Evolutionary conservation across 1,140 invertebrate species (phyloP).

Genomic region (Bombus balteatus): DNA sequence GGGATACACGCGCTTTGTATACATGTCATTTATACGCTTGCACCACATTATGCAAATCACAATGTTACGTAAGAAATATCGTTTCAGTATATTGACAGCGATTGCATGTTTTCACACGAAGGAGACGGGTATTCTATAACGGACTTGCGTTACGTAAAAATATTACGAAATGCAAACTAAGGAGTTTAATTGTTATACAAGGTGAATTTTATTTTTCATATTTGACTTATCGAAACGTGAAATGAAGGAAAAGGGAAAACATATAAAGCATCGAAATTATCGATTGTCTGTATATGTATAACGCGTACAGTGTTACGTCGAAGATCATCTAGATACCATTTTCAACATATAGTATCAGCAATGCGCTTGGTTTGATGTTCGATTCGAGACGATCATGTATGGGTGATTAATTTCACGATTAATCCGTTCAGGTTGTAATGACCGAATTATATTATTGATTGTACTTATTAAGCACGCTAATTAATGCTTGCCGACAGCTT

Average conservation of each 20-base stretch:
- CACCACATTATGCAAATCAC: conserved; percentile 13
- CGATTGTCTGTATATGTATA: neutral
- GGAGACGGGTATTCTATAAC: neutral
- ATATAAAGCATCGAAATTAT: neutral
- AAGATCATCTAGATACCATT: conserved; percentile 8
- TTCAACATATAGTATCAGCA: neutral
- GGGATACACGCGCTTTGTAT: neutral
- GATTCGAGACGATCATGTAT: neutral
- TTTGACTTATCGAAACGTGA: no score
- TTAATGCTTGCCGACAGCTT: conserved; percentile 16
- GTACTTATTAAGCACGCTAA: conserved; percentile 12
- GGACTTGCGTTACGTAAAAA: neutral
- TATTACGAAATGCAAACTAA: neutral
- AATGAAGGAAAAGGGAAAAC: neutral
- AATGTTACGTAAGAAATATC: neutral
- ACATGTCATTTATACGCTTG: neutral
- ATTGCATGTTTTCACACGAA: neutral
- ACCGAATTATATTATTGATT: conserved; percentile 31
- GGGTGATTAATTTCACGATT: conserved; percentile 24
- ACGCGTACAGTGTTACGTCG: neutral
- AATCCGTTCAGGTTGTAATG: neutral
- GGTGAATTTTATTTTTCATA: neutral
- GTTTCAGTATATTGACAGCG: neutral
- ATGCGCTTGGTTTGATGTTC: conserved; percentile 11
- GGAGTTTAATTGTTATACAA: neutral